Evolutionary conservation across 2,797 vertebrate species (phyloP), one percentile per base, ranked within the genome.

Genomic region (Jordanella pulchra): DNA sequence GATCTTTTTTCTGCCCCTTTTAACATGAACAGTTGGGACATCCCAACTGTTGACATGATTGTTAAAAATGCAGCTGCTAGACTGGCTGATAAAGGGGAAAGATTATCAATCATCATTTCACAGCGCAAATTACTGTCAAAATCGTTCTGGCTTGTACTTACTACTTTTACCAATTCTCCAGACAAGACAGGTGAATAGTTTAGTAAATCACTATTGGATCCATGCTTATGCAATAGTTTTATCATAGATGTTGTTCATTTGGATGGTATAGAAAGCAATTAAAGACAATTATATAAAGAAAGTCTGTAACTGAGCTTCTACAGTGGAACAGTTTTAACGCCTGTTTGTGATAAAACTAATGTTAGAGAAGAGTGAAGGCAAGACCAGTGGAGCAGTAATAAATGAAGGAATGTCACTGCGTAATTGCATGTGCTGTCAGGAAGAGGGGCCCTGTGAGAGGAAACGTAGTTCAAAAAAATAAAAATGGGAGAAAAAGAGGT

Each of bases 391-490:
- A 71, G 74, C 76, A 81, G 88, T 80, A 88, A 89, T 92, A 92
- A 88, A 92, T 88, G 86, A 87, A 92, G 87, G 92, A 92, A 93
- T 92, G 90, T 88, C 86, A 84, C 84, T 71, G 79, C 87, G 82
- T 90, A 89, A 91, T 91, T 90, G 84, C 86, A 78, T 88, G 86
- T 83, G 86, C 84, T 83, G 86, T 90, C 81, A 90, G 84, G 83
- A 81, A 86, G 77, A 81, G 87, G 78, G 89, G 86, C 88, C 85
- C 79, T 65, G 85, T 4, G 7, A 86, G 78, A 87, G 85, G 87
- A 86, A 84, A 63, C n/a, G n/a, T 27, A 72, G 72, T 73, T 3
- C 66, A 71, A 80, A 60, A 73, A 28, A 58, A 50, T 54, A 35
- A 67, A 48, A 58, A 10, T 28, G 58, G 78, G 80, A 69, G 73